Base-by-base conservation (phyloP, 2,797 vertebrate species). In the Acrocephalus scirpaceus region DNA sequence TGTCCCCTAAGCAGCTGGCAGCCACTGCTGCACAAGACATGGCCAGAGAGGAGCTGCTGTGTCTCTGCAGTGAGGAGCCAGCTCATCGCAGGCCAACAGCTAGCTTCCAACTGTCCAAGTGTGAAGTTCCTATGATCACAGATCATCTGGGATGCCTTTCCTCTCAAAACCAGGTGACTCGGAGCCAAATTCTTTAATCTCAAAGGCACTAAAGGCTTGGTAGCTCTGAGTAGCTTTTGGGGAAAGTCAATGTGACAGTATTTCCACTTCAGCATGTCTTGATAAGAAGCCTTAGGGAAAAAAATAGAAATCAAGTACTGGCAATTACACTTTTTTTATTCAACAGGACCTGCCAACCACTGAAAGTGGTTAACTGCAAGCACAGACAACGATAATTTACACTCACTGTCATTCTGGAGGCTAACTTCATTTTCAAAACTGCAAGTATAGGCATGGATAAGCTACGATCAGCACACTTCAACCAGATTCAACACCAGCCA, bases 61-160 rank as follows among this genome's bases (percentile, higher is more conserved):
- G 80, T 93, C 92, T 81, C 65, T 42, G 67, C 2, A 0, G 50
- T 83, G 58, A 95, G 73, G 61, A 93, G 61, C 77, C 91, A 84
- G 64, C 83, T 77, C 83, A 88, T 75, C 0, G 0, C 85, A 94
- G 94, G 88, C 95, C 85, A 71, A 60, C 34, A 84, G 92, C 85
- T 95, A 95, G 82, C 82, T 94, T 87, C 88, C 93, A 96, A 91
- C 90, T 92, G 88, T 73, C 91, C 72, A 64, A 91, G 95, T 94
- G 94, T 85, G 92, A 97, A 96, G 96, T 93, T 95, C 95, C 96
- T 86, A 38, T 90, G 87, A 95, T 90, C 93, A 94, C 88, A 97
- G 82, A 93, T 96, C 93, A 96, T 93, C 90, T 94, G 76, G 62
- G 74, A 92, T 95, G 83, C 94, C 91, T 95, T 93, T 96, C 86